A percentile compares a stretch with the other conserved stretches of the same genome.
Evolutionary conservation across 2,888 invertebrate species (phyloP).

Genomic region (Choristoneura rosaceana): DNA sequence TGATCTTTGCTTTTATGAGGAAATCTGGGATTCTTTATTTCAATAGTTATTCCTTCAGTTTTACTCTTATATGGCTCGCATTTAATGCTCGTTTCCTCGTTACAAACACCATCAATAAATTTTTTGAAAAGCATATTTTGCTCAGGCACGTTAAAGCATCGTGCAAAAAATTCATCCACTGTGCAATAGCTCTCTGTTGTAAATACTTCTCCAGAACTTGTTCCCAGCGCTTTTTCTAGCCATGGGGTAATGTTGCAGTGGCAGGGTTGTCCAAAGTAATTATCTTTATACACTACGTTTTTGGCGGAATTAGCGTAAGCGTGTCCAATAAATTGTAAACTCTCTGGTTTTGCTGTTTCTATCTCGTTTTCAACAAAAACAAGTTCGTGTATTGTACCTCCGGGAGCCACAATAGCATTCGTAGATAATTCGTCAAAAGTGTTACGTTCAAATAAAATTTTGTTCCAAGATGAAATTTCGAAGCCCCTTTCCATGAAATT

Average conservation of each 20-base stretch:
- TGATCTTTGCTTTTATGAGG: slow-evolving; percentile 68
- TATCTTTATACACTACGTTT: slow-evolving; percentile 82
- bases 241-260: slow-evolving; percentile 87
- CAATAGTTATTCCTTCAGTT: slow-evolving; percentile 58
- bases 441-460: slow-evolving; percentile 87
- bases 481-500: slow-evolving; percentile 86
- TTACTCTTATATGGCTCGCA: slow-evolving; percentile 84
- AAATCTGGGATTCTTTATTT: slow-evolving; percentile 78
- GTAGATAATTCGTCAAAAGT: slow-evolving; percentile 86
- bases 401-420: slow-evolving; percentile 82
- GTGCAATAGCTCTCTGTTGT: slow-evolving; percentile 86
- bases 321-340: slow-evolving; percentile 86
- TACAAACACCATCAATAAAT: slow-evolving; percentile 87
- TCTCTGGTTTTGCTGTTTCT: slow-evolving; percentile 73
- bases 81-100: slow-evolving; percentile 75
- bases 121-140: slow-evolving; percentile 87
- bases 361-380: slow-evolving; percentile 79
- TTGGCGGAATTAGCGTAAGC: slow-evolving; percentile 73
- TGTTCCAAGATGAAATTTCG: slow-evolving; percentile 88
- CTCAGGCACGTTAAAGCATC: slow-evolving; percentile 87
- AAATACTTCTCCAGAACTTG: slow-evolving; percentile 70
- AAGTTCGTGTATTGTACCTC: slow-evolving; percentile 85
- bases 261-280: slow-evolving; percentile 87
- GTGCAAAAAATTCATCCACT: slow-evolving; percentile 84
- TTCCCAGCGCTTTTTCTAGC: slow-evolving; percentile 79